These are phyloP conservation scores for Lepus europaeus DNA, from an alignment of 2,113 vertebrate genomes.

Conservation along the genomic window DNA sequence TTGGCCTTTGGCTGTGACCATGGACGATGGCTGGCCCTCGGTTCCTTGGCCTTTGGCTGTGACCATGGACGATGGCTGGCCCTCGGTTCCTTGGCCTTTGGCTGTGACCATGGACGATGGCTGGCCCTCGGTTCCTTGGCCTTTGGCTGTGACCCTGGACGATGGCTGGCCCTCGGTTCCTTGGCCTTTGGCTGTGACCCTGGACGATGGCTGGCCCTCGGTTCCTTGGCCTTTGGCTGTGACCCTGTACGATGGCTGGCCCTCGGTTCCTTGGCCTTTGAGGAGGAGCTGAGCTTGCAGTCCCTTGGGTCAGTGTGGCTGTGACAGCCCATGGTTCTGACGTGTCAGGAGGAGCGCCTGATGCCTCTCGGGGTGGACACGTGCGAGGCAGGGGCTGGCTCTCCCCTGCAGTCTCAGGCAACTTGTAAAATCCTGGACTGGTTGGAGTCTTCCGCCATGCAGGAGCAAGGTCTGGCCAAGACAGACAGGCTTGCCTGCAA, in stretches of 20 bases:
- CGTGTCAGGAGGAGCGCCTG: neutral
- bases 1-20: too few species aligned
- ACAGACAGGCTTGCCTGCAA: slow-evolving; percentile 6
- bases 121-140: too few species aligned
- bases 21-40: too few species aligned
- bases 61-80: too few species aligned
- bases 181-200: neutral
- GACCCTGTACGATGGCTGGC: neutral
- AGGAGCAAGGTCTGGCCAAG: slow-evolving; percentile 21
- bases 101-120: neutral
- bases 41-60: too few species aligned
- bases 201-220: neutral
- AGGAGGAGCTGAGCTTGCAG: too few species aligned
- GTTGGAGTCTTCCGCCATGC: neutral
- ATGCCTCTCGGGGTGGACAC: neutral
- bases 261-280: too few species aligned
- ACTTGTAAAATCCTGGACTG: neutral
- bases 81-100: too few species aligned
- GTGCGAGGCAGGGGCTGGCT: neutral
- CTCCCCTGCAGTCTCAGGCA: neutral
- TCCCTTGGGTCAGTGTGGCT: neutral
- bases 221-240: too few species aligned
- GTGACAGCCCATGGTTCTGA: fast-evolving
- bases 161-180: too few species aligned
- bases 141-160: too few species aligned